A percentile compares a stretch with the other conserved stretches of the same genome.
phyloP scores from a whole-genome alignment of 2,797 vertebrate species.

The Delichon dasypus region DNA sequence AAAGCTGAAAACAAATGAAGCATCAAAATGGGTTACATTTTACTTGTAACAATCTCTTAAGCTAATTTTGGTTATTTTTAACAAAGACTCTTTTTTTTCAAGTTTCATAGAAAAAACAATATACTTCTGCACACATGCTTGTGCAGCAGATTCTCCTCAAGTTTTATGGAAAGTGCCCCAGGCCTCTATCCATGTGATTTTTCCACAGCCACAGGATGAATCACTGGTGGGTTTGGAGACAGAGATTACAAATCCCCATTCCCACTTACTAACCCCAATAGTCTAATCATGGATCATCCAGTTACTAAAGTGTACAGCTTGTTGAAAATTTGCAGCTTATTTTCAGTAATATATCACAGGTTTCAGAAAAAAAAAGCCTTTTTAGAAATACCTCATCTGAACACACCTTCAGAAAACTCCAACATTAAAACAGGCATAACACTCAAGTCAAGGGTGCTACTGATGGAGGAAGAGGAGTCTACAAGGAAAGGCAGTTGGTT shows the following conservation, averaged over 20 bases:
- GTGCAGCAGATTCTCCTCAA: neutral
- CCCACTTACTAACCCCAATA: neutral
- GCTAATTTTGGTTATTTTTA: neutral
- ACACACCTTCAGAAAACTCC: neutral
- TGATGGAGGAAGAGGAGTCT: neutral
- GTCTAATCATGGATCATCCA: neutral
- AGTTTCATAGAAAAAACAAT: fast-evolving
- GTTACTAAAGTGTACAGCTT: neutral
- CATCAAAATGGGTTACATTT: neutral
- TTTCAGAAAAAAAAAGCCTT: neutral
- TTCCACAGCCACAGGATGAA: neutral
- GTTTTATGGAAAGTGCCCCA: neutral
- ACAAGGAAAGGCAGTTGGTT: neutral
- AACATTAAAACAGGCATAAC: neutral
- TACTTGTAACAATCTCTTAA: neutral
- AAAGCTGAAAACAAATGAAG: neutral
- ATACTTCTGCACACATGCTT: neutral
- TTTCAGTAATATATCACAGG: neutral
- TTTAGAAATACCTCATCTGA: neutral
- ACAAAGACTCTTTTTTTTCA: neutral
- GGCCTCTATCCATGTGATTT: neutral
- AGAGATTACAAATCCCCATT: neutral
- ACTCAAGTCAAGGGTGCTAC: neutral
- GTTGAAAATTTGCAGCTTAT: neutral
- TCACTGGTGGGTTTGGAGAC: neutral